Base-by-base conservation (phyloP, 2,113 vertebrate species). In the Notothenia rossii region DNA sequence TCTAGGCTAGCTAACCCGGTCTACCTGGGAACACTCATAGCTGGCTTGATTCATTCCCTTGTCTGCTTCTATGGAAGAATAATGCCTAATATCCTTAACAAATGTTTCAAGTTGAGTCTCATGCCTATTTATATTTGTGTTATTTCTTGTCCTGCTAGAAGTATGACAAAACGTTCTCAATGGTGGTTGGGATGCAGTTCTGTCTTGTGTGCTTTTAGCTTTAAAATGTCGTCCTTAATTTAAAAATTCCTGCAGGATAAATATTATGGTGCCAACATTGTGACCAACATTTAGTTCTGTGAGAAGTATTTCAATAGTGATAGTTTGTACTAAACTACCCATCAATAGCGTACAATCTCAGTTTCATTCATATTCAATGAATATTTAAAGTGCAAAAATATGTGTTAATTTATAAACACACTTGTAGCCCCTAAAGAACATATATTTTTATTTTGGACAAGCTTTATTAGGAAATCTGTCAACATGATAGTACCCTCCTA, bases 31-130 rank as follows among this genome's bases (percentile, higher is more conserved):
- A 94, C 94, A 1, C 93, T 96, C 33, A 71, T 91, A 22, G 95
- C 95, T 53, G 95, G 94, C 14, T 71, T 96, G 55, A 75, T 94
- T 20, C 95, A 96, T 83, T 94, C 95, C 5, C 68, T 94, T 69
- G 82, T 94, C 64, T 96, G 95, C 84, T 95, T 96, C 83, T 94
- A 92, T 83, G 91, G 79, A 77, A 95, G 89, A 88, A 91, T 96
- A 46, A 75, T 95, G 70, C 93, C 91, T 72, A 92, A 95, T 96
- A 96, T 96, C 95, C 95, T 96, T 94, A n/a, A 49, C 7, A 72
- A 49, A 55, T n/a, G 9, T 46, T 1, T n/a, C 40, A 73, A 1
- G 1, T 58, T 36, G 25, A 43, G 15, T 29, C 15, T 58, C 18
- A 10, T 53, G 0, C 3, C 20, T 7, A 18, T 22, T 13, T 9